Evolutionary conservation across 2,113 vertebrate genomes (phyloP), one percentile per base, ranked within the genome.

Genomic region (Ceratotherium simum): DNA sequence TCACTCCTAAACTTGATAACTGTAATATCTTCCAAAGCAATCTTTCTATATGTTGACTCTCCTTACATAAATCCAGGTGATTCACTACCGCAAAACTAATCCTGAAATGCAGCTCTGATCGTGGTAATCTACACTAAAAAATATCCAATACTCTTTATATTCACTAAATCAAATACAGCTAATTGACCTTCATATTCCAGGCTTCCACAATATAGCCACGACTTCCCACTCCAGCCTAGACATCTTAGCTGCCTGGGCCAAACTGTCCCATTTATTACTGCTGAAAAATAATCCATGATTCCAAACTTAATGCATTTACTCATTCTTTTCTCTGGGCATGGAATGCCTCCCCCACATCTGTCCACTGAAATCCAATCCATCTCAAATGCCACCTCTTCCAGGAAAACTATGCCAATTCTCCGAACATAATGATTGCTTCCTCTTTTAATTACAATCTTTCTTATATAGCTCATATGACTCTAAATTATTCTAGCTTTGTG

Each of bases 371-470:
- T 72, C 1, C 5, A 94, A 73, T 18, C 9, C 33, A 84, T 17
- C 18, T 92, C 54, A 95, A 85, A 85, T 87, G 23, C 8, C n/a
- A 39, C 23, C 4, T 25, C n/a, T 85, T 54, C n/a, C 54, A 62
- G 33, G 9, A 95, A 80, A 81, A 73, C 7, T 33, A 79, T 58
- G 16, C 42, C 33, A 97, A 80, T 75, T 76, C 25, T 31, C 25
- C 85, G 20, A 80, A 73, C 11, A 67, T 46, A 65, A 75, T 69
- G 25, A 83, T 73, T 56, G 9, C n/a, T 48, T 17, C 64, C 16
- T 51, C 56, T 73, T 83, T 97, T 75, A 76, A 85, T 70, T 46
- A 72, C 2, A 89, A 20, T 82, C 93, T 80, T 89, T n/a, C n/a
- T 80, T 42, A 0, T 33, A 90, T 46, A 60, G 20, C 4, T 95